phyloP scores from a whole-genome alignment of 2,113 vertebrate species.

The Gallinago media region DNA sequence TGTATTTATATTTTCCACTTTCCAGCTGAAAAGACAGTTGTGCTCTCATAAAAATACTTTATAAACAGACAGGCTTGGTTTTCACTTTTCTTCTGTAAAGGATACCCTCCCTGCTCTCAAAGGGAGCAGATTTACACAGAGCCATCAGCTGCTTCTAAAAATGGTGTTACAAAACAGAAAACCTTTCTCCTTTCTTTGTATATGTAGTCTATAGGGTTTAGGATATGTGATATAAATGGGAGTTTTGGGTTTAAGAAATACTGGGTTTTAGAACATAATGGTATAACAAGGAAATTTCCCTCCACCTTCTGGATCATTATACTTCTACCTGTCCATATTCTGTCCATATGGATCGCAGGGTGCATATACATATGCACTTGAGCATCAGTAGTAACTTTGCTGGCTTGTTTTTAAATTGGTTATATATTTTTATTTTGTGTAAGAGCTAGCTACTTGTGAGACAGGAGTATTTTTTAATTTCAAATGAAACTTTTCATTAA shows the following conservation, averaged over 20 bases:
- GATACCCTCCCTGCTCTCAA: background rate
- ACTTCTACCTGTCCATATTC: background rate
- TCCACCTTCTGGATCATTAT: background rate
- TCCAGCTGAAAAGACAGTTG: background rate
- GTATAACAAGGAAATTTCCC: background rate
- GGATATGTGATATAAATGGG: background rate
- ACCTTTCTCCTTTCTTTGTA: background rate
- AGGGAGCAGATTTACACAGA: background rate
- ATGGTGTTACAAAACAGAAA: background rate
- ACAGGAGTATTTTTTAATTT: background rate
- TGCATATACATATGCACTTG: fast-evolving
- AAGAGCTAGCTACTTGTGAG: background rate
- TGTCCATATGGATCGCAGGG: background rate
- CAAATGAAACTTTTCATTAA: background rate
- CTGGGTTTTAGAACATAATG: background rate
- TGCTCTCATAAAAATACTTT: conserved; percentile 23
- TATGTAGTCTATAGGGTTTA: background rate
- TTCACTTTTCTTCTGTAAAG: background rate
- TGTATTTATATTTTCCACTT: conserved; percentile 21
- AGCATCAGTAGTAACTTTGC: background rate
- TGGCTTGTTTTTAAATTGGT: background rate
- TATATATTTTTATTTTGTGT: background rate
- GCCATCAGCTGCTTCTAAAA: background rate
- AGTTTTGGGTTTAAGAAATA: background rate
- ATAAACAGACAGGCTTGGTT: background rate